phyloP scores from a whole-genome alignment of 2,797 vertebrate species.

The Trachops cirrhosus region DNA sequence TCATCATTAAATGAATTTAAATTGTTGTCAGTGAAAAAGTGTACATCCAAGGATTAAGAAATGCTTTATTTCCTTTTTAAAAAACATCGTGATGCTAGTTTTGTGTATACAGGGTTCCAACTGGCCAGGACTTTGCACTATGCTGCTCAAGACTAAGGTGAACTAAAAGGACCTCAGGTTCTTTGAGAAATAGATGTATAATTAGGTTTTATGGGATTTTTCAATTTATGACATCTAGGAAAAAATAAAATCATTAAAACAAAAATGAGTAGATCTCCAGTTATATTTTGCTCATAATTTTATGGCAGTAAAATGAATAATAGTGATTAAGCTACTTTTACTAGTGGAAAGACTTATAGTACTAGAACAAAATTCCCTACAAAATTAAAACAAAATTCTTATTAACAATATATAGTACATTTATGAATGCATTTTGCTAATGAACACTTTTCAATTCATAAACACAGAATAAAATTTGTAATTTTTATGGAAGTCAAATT shows the following conservation, averaged over 20 bases:
- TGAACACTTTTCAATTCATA: constrained; percentile 73
- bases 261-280: background rate
- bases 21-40: background rate
- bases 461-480: constrained; percentile 73
- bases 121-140: background rate
- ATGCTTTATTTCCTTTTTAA: background rate
- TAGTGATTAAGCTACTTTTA: constrained; percentile 5
- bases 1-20: background rate
- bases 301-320: background rate
- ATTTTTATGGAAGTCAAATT: constrained; percentile 77
- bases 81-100: background rate
- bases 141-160: background rate
- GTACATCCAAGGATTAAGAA: background rate
- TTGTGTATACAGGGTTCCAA: background rate
- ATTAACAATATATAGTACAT: constrained; percentile 60
- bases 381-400: constrained; percentile 26
- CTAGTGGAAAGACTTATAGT: background rate
- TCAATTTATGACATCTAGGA: background rate
- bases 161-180: background rate
- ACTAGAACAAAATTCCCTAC: constrained; percentile 14
- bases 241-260: background rate
- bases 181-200: constrained; percentile 13
- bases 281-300: constrained; percentile 10
- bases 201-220: background rate
- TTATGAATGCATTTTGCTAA: constrained; percentile 70